Evolutionary conservation across 1,140 invertebrate genomes (phyloP), one percentile per base, ranked within the genome.

Genomic region (Temnothorax curvispinosus): DNA sequence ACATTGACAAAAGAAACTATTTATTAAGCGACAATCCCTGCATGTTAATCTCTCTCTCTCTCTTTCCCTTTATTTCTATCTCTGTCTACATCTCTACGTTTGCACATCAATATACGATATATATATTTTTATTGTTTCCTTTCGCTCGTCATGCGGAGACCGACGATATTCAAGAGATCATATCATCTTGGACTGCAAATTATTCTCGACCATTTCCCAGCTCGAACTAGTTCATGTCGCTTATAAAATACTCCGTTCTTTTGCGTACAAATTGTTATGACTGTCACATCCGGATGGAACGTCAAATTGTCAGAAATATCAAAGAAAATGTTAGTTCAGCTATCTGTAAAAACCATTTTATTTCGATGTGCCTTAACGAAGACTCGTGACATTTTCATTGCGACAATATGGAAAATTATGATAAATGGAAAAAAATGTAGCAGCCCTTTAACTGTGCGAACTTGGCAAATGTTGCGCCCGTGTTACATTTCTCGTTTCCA

Each of bases 261-360:
- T 32, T n/a, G 60, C 58, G 27, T 32, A 65, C 8, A 64, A 78
- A 78, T 50, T 62, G 58, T 47, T 47, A n/a, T 35, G 60, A 78
- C 44, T 78, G 18, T 78, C 21, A 27, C 58, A 15, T 38, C 41
- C 15, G n/a, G n/a, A 54, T 13, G 9, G 7, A 18, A 38, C 35
- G 62, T 78, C 58, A 54, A 52, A 50, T 47, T 38, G 18, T 78
- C 44, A 52, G 76, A 21, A 67, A 50, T 67, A 41, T 80, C 27
- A 41, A 69, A 52, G 76, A 32, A 50, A 11, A 69, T 38, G n/a
- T 65, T 47, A 32, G 13, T 44, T 18, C 9, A 52, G 35, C 15
- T 64, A 64, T 77, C 41, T 47, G 77, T 50, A 69, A 50, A 67
- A 80, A 67, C 44, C 32, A 69, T 80, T 67, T 52, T 27, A 44